Evolutionary conservation across 2,113 vertebrate species (phyloP).

Genomic region (Lophochroa leadbeateri): DNA sequence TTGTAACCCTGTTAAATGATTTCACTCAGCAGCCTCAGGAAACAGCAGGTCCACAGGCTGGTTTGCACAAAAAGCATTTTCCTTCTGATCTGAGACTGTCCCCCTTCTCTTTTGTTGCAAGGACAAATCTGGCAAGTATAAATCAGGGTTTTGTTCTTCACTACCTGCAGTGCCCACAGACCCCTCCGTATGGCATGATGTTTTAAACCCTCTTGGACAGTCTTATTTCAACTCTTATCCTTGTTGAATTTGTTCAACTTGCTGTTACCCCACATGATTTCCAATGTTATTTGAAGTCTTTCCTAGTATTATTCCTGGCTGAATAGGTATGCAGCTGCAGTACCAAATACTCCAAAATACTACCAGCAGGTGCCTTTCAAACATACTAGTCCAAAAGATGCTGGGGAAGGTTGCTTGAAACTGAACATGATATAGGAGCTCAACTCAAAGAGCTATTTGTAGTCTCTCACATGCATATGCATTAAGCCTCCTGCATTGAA

Average conservation of each 20-base stretch:
- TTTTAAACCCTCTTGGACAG: not conserved
- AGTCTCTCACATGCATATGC: not conserved
- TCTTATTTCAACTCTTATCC: not conserved
- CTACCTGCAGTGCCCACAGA: not conserved
- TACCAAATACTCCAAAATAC: not conserved
- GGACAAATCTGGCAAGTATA: not conserved
- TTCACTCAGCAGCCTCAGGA: not conserved
- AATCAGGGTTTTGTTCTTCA: not conserved
- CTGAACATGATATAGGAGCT: not conserved
- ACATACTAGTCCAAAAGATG: not conserved
- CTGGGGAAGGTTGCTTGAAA: not conserved
- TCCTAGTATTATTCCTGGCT: not conserved
- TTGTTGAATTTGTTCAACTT: not conserved
- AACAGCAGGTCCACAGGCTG: not conserved
- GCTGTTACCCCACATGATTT: not conserved
- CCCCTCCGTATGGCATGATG: not conserved
- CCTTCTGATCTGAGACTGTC: not conserved
- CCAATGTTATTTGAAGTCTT: not conserved
- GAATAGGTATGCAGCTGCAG: not conserved
- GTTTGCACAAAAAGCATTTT: not conserved
- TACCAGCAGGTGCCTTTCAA: not conserved
- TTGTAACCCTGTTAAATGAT: not conserved
- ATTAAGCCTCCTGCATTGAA: not conserved
- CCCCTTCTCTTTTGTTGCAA: not conserved
- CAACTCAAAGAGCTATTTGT: not conserved